phyloP scores from a whole-genome alignment of 2,888 invertebrate genomes.

The Poecilus cupreus region DNA sequence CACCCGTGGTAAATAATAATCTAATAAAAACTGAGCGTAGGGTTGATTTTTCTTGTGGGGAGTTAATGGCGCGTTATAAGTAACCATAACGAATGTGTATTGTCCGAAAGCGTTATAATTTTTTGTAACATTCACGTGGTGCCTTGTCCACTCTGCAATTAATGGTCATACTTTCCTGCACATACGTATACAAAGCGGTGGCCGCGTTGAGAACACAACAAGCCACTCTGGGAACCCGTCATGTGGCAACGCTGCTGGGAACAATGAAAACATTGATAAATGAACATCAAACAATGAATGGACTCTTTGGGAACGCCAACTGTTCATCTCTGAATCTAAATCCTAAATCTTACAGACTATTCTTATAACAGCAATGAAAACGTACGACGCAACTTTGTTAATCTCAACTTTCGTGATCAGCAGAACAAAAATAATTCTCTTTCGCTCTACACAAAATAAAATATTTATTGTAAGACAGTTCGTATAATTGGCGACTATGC shows the following conservation, averaged over 20 bases:
- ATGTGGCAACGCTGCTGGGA: conserved; percentile 33
- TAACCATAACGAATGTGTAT: background rate
- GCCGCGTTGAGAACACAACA: conserved; percentile 21
- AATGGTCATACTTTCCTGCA: conserved; percentile 50
- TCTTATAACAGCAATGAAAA: background rate
- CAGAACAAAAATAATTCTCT: background rate
- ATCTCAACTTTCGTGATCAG: no score
- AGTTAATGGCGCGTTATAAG: no score
- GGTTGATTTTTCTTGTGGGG: conserved; percentile 1
- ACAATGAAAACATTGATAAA: conserved; percentile 60
- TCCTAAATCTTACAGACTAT: conserved; percentile 41
- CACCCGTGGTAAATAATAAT: conserved; percentile 1
- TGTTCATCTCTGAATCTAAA: conserved; percentile 49
- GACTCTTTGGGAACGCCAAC: conserved; percentile 30
- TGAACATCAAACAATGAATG: conserved; percentile 57
- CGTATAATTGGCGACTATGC: conserved; percentile 1
- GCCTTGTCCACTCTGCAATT: conserved; percentile 29
- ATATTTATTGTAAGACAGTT: no score
- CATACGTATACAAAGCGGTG: conserved; percentile 32
- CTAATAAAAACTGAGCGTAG: background rate
- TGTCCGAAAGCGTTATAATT: conserved; percentile 3
- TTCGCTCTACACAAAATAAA: background rate
- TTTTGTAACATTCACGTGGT: conserved; percentile 17
- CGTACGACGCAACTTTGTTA: no score
- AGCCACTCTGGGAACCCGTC: conserved; percentile 52